Base-by-base conservation (phyloP, 2,113 vertebrate species). In the Lutjanus erythropterus region DNA sequence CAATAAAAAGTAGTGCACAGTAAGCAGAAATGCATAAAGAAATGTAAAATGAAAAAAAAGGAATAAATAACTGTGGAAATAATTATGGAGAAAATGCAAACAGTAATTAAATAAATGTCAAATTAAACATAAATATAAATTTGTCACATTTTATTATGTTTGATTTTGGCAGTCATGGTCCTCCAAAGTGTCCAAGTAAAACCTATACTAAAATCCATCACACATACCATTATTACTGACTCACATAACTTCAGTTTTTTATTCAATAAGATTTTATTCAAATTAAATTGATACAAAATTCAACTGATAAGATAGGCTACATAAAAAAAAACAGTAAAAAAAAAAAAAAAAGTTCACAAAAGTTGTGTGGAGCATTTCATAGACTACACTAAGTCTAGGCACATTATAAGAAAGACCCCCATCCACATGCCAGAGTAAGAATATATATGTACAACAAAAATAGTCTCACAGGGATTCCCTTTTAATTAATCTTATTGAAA, bases 201-300 rank as follows among this genome's bases (percentile, higher is more conserved):
- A 39, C 1, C 9, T 39, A 1, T 8, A 10, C 37, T 39, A 12
- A 15, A 35, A 49, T 25, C 18, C 6, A 25, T 19, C 35, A 47
- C 9, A 35, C 29, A 71, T 1, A n/a, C 1, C 39, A 39, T 14
- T 4, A 4, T 19, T 9, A 53, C 4, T 41, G 11, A 75, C 29
- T 41, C 41, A 49, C 55, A 27, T 9, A 39, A 6, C 5, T 60
- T 33, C 11, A 14, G 19, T 37, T 70, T 81, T 78, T 68, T 52
- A 69, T 80, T 67, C 3, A 68, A 52, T 52, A 29, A 5, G 31
- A 60, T 64, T 90, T 84, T 85, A 84, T 75, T 75, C 73, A 79
- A 89, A 85, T 80, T 6, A 29, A 75, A 78, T 49, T 11, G 62
- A 79, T 90, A 90, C 41, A 90, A 89, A 90, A 84, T 49, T 33